Evolutionary conservation across 2,113 vertebrate genomes (phyloP), one percentile per base, ranked within the genome.

Genomic region (Datnioides undecimradiatus): DNA sequence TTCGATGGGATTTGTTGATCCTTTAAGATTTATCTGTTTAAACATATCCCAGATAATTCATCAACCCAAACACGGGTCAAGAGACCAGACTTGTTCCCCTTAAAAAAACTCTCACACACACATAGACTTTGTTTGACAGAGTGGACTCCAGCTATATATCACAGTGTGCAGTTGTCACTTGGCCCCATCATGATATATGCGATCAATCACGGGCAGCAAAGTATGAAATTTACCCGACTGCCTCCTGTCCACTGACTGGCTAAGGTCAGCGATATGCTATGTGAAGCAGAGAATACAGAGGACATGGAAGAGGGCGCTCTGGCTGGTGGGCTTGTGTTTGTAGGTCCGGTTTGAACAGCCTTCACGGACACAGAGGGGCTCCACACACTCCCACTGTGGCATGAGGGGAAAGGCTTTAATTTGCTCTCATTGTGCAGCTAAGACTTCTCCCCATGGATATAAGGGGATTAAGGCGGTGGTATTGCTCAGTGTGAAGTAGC

Each of bases 401-500:
- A 88, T 83, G 82, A 85, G 81, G 78, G 80, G 86, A 70, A 77
- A 80, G 13, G 25, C 81, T 90, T 89, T 87, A 85, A 90, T 91
- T 91, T 91, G 72, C 85, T 84, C 70, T 73, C 76, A 85, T 75
- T 90, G 87, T 90, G 72, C 78, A 72, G 83, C 80, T 83, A 79
- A 89, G 69, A 82, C 70, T 34, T 89, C 77, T 85, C 80, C 82
- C 84, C n/a, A 19, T 64, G 65, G 85, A 75, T 84, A 66, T 75
- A 82, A 89, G 76, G 78, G 90, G 87, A 92, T 94, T 94, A 93
- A 83, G 48, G 76, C 51, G 62, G 81, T 81, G 71, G 72, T 63
- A 63, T 70, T 64, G 62, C 90, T 85, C 81, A 67, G 90, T 62
- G 73, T 89, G 88, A 87, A 73, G 80, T 48, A 86, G 77, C 90